A percentile compares a stretch with the other conserved stretches of the same genome.
These are phyloP conservation scores for Heliocidaris erythrogramma DNA, from an alignment of 35 echinoderm and acorn worm species.

Conservation along the genomic window DNA sequence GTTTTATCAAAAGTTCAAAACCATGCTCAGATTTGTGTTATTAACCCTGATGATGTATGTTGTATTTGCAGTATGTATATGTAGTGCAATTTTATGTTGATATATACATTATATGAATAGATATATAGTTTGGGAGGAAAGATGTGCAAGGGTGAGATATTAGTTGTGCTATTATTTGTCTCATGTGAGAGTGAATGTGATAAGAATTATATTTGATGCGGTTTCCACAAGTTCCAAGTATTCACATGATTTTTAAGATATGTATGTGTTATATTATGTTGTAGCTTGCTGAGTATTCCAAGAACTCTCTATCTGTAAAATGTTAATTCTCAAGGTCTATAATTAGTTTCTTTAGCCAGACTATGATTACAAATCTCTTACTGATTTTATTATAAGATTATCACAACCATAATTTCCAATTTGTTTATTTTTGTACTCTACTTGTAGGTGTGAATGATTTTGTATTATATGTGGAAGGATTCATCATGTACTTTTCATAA, in stretches of 20 bases:
- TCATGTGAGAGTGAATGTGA: background rate
- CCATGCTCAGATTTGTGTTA: background rate
- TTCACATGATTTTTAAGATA: background rate
- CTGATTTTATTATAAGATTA: too few species aligned
- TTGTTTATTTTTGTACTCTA: too few species aligned
- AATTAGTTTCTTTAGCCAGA: too few species aligned
- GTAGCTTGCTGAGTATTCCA: background rate
- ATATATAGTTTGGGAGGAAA: background rate
- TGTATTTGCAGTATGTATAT: background rate
- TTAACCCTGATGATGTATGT: background rate
- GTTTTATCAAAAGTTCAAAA: background rate
- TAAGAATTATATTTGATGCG: background rate
- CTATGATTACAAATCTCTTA: too few species aligned
- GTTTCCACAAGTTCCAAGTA: background rate
- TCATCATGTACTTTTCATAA: too few species aligned
- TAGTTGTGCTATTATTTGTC: background rate
- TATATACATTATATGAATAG: background rate
- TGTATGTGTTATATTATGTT: background rate
- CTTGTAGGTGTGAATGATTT: too few species aligned
- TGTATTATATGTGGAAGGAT: too few species aligned
- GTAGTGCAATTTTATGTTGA: conserved; percentile 18
- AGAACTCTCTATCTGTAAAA: too few species aligned
- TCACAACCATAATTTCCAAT: too few species aligned
- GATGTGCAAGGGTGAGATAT: background rate
- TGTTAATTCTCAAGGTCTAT: too few species aligned